Conservation (phyloP, 2,888 invertebrate genomes). For the Dendrolimus houi region DNA sequence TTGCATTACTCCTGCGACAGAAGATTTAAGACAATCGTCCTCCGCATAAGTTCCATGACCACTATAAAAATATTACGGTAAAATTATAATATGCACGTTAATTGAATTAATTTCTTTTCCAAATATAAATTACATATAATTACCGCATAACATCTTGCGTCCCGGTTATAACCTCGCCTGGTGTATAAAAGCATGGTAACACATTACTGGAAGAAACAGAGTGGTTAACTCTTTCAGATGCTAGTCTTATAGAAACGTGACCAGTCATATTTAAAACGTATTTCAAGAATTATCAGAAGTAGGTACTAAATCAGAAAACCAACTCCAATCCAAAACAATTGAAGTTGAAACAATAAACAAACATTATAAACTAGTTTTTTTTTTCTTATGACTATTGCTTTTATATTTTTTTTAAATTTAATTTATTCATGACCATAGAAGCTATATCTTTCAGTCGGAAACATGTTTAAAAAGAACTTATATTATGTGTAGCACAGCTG, state of each 20-base stretch:
- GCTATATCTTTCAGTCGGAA: too few species aligned
- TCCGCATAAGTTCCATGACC: constrained; percentile 98
- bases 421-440: too few species aligned
- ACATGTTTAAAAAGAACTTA: too few species aligned
- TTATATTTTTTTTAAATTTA: too few species aligned
- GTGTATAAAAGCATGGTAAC: constrained; percentile 84
- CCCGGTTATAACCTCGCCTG: constrained; percentile 90
- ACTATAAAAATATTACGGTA: constrained; percentile 60
- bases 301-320: not conserved
- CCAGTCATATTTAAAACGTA: constrained; percentile 52
- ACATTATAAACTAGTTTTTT: too few species aligned
- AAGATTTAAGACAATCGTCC: constrained; percentile 89
- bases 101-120: not conserved
- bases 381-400: too few species aligned
- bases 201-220: constrained; percentile 72
- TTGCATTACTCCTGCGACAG: constrained; percentile 95
- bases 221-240: constrained; percentile 79
- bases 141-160: constrained; percentile 91
- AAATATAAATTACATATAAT: constrained; percentile 10
- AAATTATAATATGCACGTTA: not conserved
- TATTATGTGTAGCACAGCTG: too few species aligned
- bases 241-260: constrained; percentile 79
- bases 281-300: not conserved
- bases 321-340: not conserved
- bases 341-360: too few species aligned